These are phyloP conservation scores for Syritta pipiens DNA, from an alignment of 2,888 invertebrate genomes.

Conservation along the genomic window DNA sequence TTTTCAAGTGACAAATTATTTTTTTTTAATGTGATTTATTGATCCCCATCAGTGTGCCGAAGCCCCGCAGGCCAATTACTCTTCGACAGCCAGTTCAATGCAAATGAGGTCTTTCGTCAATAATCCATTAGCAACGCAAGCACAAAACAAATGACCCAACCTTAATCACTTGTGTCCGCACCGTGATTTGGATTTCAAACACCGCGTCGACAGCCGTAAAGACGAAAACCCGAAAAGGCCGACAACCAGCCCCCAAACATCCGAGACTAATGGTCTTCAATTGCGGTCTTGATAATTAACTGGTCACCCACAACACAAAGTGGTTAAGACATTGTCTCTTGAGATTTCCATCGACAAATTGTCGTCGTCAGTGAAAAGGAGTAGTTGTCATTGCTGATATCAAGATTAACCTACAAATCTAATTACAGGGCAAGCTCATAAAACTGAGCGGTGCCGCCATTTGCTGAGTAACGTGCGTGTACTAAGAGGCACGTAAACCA, in stretches of 20 bases:
- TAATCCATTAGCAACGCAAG: slow-evolving; percentile 44
- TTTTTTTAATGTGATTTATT: slow-evolving; percentile 50
- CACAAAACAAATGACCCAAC: slow-evolving; percentile 29
- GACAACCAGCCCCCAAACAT: background rate
- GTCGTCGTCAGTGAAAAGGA: background rate
- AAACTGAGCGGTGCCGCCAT: slow-evolving; percentile 31
- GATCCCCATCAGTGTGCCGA: slow-evolving; percentile 20
- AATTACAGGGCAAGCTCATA: slow-evolving; percentile 57
- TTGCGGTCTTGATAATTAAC: slow-evolving; percentile 29
- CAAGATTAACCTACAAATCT: slow-evolving; percentile 67
- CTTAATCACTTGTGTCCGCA: slow-evolving; percentile 46
- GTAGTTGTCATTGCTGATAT: slow-evolving; percentile 40
- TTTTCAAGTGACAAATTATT: slow-evolving; percentile 35
- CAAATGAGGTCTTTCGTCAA: slow-evolving; percentile 53
- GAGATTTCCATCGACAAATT: slow-evolving; percentile 27
- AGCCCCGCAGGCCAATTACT: background rate
- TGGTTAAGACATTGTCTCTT: slow-evolving; percentile 18
- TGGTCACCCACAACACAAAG: slow-evolving; percentile 26
- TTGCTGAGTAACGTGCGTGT: slow-evolving; percentile 20
- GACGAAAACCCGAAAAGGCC: background rate
- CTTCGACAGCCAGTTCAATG: slow-evolving; percentile 31
- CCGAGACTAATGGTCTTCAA: slow-evolving; percentile 36
- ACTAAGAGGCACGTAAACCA: slow-evolving; percentile 36
- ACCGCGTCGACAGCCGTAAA: background rate
- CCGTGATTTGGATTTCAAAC: slow-evolving; percentile 39